Evolutionary conservation across 2,888 invertebrate species (phyloP), one percentile per base, ranked within the genome.

Genomic region (Acrocera orbiculus): DNA sequence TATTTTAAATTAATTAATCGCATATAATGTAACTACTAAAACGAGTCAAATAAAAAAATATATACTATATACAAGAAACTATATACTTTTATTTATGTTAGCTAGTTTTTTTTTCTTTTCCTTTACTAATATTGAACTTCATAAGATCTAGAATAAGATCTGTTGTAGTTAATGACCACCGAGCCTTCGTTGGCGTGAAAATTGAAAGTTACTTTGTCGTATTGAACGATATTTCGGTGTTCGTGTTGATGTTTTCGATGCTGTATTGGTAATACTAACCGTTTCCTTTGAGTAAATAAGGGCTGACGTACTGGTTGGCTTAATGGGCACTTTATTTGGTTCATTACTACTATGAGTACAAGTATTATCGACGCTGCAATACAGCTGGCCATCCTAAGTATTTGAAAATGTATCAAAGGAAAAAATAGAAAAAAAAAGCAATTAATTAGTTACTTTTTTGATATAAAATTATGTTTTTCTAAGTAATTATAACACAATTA

Each of bases 281-380:
- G 33, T 32, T 32, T 40, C 37, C 37, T 37, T 36, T 22, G 16
- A 29, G 33, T 33, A 33, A 30, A 30, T 28, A 15, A 17, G 5
- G 8, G 10, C 4, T 16, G 27, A n/a, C 7, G 16, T n/a, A 8
- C 5, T 16, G 7, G 27, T 5, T 28, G 27, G n/a, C n/a, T n/a
- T n/a, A 37, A 31, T 40, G 40, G 40, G 40, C 40, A 40, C 40
- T 40, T 40, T 40, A 40, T 40, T 33, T 37, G 37, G 34, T 38
- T 37, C 34, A 40, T 36, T 40, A 39, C 37, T 34, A 41, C 32
- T 40, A 41, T 41, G 38, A 44, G 37, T 39, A 39, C 44, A 44
- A 43, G 33, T 40, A 44, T 42, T 41, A 43, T 43, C 39, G 42
- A 43, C 42, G 40, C 42, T 44, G 40, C 44, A 44, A 39, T 41